phyloP scores from a whole-genome alignment of 92 coral and sea anemone species.

The Heliopora coerulea region DNA sequence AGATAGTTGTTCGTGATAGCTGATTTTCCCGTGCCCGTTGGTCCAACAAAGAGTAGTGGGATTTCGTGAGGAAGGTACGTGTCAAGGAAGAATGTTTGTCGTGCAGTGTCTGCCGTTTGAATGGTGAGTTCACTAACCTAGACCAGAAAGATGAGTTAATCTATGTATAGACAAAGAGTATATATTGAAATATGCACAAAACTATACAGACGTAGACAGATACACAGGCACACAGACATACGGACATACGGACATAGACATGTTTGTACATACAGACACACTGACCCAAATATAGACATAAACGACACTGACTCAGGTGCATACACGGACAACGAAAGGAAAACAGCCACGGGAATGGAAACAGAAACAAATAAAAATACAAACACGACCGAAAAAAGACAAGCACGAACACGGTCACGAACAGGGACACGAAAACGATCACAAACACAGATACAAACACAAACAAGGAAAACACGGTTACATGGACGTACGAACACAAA shows the following conservation, averaged over 20 bases:
- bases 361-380: background rate
- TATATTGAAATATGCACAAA: no score
- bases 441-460: background rate
- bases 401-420: no score
- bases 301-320: no score
- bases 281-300: background rate
- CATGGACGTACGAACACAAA: background rate
- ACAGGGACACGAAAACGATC: no score
- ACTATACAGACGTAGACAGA: background rate
- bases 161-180: no score
- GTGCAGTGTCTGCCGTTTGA: constrained; percentile 94
- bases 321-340: no score
- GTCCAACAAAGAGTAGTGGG: constrained; percentile 89
- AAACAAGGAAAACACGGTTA: background rate
- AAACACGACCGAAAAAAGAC: background rate
- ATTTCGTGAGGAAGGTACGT: constrained; percentile 79
- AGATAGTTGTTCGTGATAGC: constrained; percentile 90
- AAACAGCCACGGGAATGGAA: background rate
- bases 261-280: background rate
- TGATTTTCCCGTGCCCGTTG: constrained; percentile 99
- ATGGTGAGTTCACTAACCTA: constrained; percentile 96
- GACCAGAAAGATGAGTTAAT: no score
- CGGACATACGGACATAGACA: background rate
- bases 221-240: no score
- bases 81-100: constrained; percentile 86